Base-by-base conservation (phyloP, 2,888 invertebrate species). In the Lithodes maja region DNA sequence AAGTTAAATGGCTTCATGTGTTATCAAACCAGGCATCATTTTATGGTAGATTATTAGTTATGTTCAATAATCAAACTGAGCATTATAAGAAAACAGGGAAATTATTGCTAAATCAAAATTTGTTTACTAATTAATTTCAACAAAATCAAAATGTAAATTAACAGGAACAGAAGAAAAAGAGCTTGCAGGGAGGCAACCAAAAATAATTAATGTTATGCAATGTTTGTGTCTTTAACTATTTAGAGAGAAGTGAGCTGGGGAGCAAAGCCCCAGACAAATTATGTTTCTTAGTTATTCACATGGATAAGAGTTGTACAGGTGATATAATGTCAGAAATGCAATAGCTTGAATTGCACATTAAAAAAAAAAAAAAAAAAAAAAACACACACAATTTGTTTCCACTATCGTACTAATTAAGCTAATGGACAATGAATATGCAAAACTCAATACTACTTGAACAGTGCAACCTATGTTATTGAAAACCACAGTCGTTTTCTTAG, bases 181-280 rank as follows among this genome's bases (percentile, higher is more conserved):
- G 81, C 68, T 82, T 82, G 68, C 68, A 68, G 68, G 68, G 61
- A 82, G 61, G 81, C 81, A 82, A 82, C 61, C 33, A 68, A 82
- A 68, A 2, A 68, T 49, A 49, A 82, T 68, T 68, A 80, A 61
- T 80, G 80, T 52, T 55, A 80, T 54, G 54, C n/a, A 17, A 82
- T 82, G 81, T 82, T 61, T 49, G 68, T 33, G 81, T 82, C 17
- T 55, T 7, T 53, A 7, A 80, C 9, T 33, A 55, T n/a, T 61
- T 61, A 55, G 80, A 80, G 17, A 80, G n/a, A 49, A 3, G 17
- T 49, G 77, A 9, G 9, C 50, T 77, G 77, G 50, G 12, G 5
- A 49, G 75, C n/a, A 75, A 75, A 33, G 75, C 75, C 12, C 15
- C 15, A 61, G 68, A 15, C 15, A 12, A 15, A 33, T 33, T 33